phyloP scores from a whole-genome alignment of 2,797 vertebrate species.

The Molossus molossus region DNA sequence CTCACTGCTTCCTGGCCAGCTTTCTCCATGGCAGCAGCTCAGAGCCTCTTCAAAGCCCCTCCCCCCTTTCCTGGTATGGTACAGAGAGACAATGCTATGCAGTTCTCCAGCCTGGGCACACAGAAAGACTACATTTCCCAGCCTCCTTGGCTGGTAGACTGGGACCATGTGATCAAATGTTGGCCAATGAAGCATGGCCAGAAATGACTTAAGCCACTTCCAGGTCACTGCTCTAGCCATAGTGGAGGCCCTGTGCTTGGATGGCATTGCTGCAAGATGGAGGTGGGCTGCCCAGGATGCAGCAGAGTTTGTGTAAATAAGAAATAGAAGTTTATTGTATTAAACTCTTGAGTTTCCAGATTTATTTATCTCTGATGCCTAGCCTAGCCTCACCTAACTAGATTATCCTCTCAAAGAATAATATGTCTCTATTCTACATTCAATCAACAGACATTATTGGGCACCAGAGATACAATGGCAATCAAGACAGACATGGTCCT shows the following conservation, averaged over 20 bases:
- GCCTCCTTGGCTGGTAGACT: neutral
- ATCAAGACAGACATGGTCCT: neutral
- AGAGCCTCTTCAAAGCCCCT: neutral
- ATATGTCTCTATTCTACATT: neutral
- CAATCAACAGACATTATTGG: neutral
- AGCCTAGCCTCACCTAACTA: neutral
- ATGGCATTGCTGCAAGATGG: neutral
- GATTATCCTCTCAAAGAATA: neutral
- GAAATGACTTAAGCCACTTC: neutral
- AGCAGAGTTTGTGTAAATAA: neutral
- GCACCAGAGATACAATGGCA: neutral
- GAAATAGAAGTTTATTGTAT: neutral
- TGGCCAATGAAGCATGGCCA: neutral
- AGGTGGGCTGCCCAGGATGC: neutral
- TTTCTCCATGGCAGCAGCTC: neutral
- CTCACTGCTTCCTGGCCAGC: neutral
- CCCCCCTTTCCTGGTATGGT: neutral
- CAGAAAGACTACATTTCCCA: constrained; percentile 36
- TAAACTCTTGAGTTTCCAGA: neutral
- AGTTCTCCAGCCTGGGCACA: neutral
- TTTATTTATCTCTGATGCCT: neutral
- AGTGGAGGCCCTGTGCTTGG: neutral
- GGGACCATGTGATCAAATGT: neutral
- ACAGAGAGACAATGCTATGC: neutral
- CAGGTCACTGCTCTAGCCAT: neutral